Evolutionary conservation across 1,140 invertebrate species (phyloP).

Genomic region (Penaeus indicus): DNA sequence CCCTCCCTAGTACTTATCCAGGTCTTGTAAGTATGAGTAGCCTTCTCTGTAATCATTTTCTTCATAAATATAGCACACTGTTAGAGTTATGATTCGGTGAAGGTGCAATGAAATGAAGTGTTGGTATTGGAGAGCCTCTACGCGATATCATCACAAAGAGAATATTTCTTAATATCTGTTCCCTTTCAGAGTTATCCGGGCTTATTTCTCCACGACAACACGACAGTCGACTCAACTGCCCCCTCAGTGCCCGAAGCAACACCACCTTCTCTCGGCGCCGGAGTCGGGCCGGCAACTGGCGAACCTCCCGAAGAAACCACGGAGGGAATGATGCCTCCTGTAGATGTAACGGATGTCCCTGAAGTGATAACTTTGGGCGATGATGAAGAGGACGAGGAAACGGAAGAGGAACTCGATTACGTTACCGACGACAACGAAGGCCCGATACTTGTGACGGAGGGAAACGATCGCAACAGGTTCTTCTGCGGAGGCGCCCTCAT

Average conservation of each 20-base stretch:
- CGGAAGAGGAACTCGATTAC: background rate
- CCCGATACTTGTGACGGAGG: background rate
- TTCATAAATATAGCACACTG: no score
- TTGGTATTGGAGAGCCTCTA: no score
- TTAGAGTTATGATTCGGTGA: no score
- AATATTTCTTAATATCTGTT: background rate
- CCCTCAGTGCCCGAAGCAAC: background rate
- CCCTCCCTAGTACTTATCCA: background rate
- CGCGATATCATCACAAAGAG: no score
- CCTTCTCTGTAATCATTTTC: no score
- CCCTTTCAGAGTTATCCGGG: background rate
- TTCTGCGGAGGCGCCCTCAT: conserved; percentile 86
- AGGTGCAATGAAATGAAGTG: no score
- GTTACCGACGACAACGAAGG: background rate
- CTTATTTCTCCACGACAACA: conserved; percentile 4
- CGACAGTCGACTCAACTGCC: no score
- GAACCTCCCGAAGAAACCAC: no score
- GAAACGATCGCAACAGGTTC: conserved; percentile 33
- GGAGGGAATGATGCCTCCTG: no score
- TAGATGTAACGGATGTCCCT: background rate
- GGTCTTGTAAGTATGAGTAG: background rate
- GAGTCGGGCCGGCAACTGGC: no score
- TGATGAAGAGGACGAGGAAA: no score
- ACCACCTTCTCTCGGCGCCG: background rate
- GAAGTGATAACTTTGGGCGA: background rate